Evolutionary conservation across 2,113 vertebrate species (phyloP).

Genomic region (Gorsachius goisagi): DNA sequence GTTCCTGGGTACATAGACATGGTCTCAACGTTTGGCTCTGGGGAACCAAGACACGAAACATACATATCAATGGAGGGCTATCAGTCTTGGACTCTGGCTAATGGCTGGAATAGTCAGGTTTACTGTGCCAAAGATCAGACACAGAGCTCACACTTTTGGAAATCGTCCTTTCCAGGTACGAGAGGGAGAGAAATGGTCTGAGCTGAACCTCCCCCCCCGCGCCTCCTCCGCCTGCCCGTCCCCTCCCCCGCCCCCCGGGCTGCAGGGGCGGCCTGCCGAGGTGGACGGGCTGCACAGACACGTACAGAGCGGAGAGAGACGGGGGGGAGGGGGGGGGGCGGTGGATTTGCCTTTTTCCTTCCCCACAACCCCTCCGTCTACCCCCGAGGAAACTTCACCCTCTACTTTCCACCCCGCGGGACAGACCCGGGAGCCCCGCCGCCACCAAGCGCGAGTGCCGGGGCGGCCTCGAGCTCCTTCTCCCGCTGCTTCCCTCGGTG

Average conservation of each 20-base stretch:
- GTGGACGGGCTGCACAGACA: neutral
- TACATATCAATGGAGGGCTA: constrained; percentile 85
- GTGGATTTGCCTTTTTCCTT: neutral
- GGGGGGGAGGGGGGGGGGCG: neutral
- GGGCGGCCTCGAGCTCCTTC: neutral
- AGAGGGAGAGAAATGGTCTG: constrained; percentile 7
- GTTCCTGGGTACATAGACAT: constrained; percentile 85
- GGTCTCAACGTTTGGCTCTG: constrained; percentile 81
- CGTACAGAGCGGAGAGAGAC: neutral
- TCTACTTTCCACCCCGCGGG: neutral
- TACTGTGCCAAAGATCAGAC: constrained; percentile 86
- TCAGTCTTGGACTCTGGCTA: constrained; percentile 86
- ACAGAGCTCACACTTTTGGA: constrained; percentile 85
- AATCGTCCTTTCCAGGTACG: constrained; percentile 87
- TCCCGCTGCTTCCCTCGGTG: neutral
- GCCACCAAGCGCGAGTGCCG: neutral
- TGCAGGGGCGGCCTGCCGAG: constrained; percentile 13
- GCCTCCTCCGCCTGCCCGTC: neutral
- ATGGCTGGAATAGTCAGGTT: constrained; percentile 85
- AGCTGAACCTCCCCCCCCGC: neutral
- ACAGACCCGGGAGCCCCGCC: neutral
- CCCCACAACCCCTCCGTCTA: too few species aligned
- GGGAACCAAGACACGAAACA: constrained; percentile 81
- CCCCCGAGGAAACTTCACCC: neutral
- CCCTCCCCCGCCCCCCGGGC: constrained; percentile 10